Percentiles rank a stretch among this genome's conserved stretches.
These are phyloP conservation scores for Montipora capricornis DNA, from an alignment of 64 coral and sea anemone species.

Conservation along the genomic window DNA sequence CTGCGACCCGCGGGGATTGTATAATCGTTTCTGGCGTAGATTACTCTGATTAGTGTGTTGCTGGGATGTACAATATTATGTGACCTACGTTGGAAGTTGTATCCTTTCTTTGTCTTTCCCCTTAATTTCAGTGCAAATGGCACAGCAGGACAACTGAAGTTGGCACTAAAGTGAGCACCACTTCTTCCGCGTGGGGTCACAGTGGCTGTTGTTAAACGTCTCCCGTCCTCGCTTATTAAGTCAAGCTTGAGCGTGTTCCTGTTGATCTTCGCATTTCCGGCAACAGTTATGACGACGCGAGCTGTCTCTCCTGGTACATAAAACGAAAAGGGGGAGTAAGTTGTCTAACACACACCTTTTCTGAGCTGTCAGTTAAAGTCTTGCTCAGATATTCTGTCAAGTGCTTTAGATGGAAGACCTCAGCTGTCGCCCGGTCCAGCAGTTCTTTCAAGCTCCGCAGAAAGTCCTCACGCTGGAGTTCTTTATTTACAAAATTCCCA, in stretches of 20 bases:
- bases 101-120: conserved; percentile 51
- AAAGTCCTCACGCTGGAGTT: too few relatives aligned
- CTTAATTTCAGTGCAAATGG: conserved; percentile 39
- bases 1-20: conserved; percentile 26
- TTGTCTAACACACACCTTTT: too few relatives aligned
- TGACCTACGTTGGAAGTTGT: conserved; percentile 32
- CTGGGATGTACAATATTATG: conserved; percentile 10
- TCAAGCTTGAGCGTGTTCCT: conserved; percentile 13
- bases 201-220: background rate
- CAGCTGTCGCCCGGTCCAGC: too few relatives aligned
- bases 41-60: conserved; percentile 30
- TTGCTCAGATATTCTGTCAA: too few relatives aligned
- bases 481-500: too few relatives aligned
- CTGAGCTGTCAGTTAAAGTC: too few relatives aligned
- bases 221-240: conserved; percentile 17
- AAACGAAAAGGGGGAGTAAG: background rate
- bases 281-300: conserved; percentile 55
- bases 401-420: too few relatives aligned
- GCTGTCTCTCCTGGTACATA: background rate
- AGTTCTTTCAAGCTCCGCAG: too few relatives aligned
- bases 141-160: conserved; percentile 39
- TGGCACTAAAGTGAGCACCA: conserved; percentile 37
- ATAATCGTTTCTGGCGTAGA: conserved; percentile 47
- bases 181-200: conserved; percentile 19
- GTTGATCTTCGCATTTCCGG: conserved; percentile 36